Conservation (phyloP, 2,797 vertebrate genomes). For the Argentina silus region DNA sequence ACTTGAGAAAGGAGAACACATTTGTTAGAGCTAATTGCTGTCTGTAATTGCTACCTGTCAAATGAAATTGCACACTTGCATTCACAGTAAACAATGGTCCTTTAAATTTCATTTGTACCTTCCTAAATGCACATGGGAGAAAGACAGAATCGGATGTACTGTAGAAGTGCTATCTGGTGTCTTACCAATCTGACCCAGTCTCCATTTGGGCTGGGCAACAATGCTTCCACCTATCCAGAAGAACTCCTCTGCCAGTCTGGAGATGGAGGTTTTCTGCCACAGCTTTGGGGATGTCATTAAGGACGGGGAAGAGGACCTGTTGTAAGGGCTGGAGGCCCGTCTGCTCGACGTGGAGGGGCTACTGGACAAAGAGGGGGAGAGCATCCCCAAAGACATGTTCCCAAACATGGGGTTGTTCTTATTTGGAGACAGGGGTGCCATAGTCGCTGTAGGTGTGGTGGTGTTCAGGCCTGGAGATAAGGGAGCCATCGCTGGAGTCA, state of each 20-base stretch:
- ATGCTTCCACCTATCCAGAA: constrained; percentile 92
- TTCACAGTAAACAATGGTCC: too few species aligned
- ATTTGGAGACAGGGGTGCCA: constrained; percentile 63
- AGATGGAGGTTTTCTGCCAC: constrained; percentile 80
- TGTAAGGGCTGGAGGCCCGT: constrained; percentile 32
- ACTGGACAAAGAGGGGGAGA: constrained; percentile 48
- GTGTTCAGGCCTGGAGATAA: constrained; percentile 63
- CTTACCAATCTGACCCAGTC: constrained; percentile 90
- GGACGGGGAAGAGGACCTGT: constrained; percentile 45
- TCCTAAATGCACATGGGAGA: background rate
- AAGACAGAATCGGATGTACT: background rate
- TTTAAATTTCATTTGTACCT: too few species aligned
- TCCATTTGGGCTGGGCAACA: constrained; percentile 84
- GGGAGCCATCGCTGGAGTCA: constrained; percentile 62
- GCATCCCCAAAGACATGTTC: constrained; percentile 58
- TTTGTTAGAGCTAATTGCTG: too few species aligned
- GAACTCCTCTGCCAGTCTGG: constrained; percentile 87
- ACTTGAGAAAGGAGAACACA: background rate
- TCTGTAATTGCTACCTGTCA: too few species aligned
- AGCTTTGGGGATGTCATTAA: constrained; percentile 79
- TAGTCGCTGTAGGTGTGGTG: constrained; percentile 52
- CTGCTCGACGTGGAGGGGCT: constrained; percentile 30
- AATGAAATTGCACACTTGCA: too few species aligned
- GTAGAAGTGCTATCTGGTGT: background rate
- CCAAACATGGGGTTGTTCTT: constrained; percentile 58